Evolutionary conservation across 2,113 vertebrate species (phyloP).

Genomic region (Dipodomys ordii): DNA sequence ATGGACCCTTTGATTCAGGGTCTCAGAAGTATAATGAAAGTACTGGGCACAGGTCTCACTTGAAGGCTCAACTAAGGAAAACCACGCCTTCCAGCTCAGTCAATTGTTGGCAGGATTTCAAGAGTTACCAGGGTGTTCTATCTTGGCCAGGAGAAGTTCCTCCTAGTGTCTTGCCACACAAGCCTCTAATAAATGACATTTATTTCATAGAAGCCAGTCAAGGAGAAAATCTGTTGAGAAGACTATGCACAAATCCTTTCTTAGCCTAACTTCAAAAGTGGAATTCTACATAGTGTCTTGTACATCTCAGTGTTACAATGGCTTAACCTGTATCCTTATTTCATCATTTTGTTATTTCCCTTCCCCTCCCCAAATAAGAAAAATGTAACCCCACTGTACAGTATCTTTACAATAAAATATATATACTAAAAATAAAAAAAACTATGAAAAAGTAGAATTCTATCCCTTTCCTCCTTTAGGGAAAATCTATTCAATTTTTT

Average conservation of each 20-base stretch:
- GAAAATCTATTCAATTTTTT: background rate
- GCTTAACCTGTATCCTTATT: too few relatives aligned
- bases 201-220: background rate
- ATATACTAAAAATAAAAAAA: too few relatives aligned
- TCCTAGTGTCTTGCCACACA: background rate
- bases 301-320: too few relatives aligned
- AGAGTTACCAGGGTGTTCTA: background rate
- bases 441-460: too few relatives aligned
- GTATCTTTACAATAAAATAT: too few relatives aligned
- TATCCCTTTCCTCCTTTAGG: background rate
- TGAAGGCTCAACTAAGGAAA: background rate
- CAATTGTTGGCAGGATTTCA: background rate
- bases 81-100: too few relatives aligned
- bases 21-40: too few relatives aligned
- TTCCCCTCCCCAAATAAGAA: too few relatives aligned
- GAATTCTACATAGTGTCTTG: too few relatives aligned
- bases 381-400: too few relatives aligned
- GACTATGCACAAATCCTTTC: too few relatives aligned
- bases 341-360: too few relatives aligned
- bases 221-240: background rate
- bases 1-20: background rate
- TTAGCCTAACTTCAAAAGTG: background rate
- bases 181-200: background rate
- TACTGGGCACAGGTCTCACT: background rate
- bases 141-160: background rate